Evolutionary conservation across 2,113 vertebrate species (phyloP), one percentile per base, ranked within the genome.

Genomic region (Grantiella picta): DNA sequence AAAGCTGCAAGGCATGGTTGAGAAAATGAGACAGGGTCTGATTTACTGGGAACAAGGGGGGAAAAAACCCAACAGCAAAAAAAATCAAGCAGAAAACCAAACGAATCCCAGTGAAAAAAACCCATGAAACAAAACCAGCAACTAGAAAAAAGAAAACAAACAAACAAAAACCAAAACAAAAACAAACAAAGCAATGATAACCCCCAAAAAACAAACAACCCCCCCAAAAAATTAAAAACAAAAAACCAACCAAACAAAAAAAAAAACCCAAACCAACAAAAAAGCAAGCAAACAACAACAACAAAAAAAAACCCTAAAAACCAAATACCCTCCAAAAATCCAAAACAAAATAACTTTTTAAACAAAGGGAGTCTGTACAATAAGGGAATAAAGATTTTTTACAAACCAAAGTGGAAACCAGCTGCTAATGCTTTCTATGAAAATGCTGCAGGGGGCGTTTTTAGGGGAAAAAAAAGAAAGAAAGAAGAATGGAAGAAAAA

Each of bases 391-490:
- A 86, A 79, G 5, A 42, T 15, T 85, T 92, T 14, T 35, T 59
- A 29, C 12, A 82, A 71, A 82, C 12, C 17, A 33, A 75, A 70
- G 9, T 36, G 16, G 18, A 85, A 90, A 70, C 3, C 49, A 71
- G 27, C 44, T 72, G 31, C 33, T 80, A 79, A 71, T 68, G 15
- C 33, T 76, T 61, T 54, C 27, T 19, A 27, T 54, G 47, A 79
- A 84, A 93, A 47, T 33, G 11, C 35, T 50, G 18, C 20, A 53
- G 33, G 7, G 44, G 3, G 2, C 3, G 40, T 72, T 92, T 68
- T 60, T 24, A 19, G 11, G 4, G 4, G 3, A 4, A 1, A 8
- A 20, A n/a, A 8, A 20, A n/a, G 38, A 35, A 31, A 11, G 9
- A 45, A 79, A 81, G 3, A 84, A 25, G 12, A 80, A 61, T 73